A percentile compares a stretch with the other conserved stretches of the same genome.
Evolutionary conservation across 2,888 invertebrate species (phyloP).

Genomic region (Microctonus hyperodae): DNA sequence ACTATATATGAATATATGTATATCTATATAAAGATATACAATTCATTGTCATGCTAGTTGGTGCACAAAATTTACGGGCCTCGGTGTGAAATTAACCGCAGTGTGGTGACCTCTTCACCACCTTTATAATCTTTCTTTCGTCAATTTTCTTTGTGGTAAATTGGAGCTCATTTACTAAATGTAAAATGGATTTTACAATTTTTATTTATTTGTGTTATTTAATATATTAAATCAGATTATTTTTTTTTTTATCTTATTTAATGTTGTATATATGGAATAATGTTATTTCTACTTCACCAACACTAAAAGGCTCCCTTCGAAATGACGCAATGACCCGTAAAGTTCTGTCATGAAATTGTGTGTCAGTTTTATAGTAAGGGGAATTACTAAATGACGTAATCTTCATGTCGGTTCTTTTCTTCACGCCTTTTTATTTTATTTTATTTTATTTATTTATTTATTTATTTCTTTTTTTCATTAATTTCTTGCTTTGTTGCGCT

Average conservation of each 20-base stretch:
- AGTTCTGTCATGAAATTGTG: slow-evolving; percentile 17
- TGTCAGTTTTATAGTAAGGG: background rate
- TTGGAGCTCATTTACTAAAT: background rate
- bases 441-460: background rate
- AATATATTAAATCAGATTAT: background rate
- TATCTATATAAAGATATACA: slow-evolving; percentile 24
- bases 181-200: background rate
- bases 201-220: background rate
- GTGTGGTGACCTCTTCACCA: slow-evolving; percentile 27
- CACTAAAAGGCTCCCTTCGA: background rate
- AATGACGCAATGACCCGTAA: slow-evolving; percentile 38
- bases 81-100: slow-evolving; percentile 40
- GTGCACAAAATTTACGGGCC: slow-evolving; percentile 38
- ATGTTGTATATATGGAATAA: background rate
- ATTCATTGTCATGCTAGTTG: slow-evolving; percentile 1
- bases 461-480: background rate
- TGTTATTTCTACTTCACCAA: background rate
- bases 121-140: background rate
- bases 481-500: background rate
- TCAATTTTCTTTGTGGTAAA: background rate
- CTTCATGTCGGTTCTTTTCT: background rate
- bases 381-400: slow-evolving; percentile 24
- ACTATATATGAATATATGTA: slow-evolving; percentile 32
- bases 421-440: background rate
- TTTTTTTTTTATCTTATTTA: background rate